Evolutionary conservation across 2,797 vertebrate genomes (phyloP), one percentile per base, ranked within the genome.

Genomic region (Pseudocheirus occidentalis): DNA sequence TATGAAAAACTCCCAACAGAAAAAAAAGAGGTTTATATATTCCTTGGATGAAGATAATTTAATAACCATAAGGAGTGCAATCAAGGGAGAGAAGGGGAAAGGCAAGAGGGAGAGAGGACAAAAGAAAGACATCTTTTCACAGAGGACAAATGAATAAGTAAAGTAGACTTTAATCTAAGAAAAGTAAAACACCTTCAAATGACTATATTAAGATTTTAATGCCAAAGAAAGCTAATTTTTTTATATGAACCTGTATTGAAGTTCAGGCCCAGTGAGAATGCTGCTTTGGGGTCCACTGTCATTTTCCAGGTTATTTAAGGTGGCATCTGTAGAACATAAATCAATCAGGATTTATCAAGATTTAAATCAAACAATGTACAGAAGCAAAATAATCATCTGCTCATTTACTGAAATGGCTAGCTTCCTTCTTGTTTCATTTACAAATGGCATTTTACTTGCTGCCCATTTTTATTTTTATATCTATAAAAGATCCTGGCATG

Each of bases 161-260:
- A 52, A 52, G 3, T 50, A n/a, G 52, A 40, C 55, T 73, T 40
- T 59, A 46, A 52, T 12, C 40, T 73, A 21, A 50, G 55, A 46
- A 50, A 87, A 87, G 24, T 50, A 87, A 50, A 50, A 27, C 7
- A 81, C n/a, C 40, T 27, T 87, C 24, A 27, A 50, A 24, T 56
- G 24, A 96, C 12, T 0, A 90, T 31, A 87, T 50, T 27, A 52
- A 90, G 11, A 27, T 59, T 18, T 62, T 21, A 5, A 53, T 34
- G 10, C 58, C 89, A 50, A 56, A 87, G 62, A 55, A 55, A 46
- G 14, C 53, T 0, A 14, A 34, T 7, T 9, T 7, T 9, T 89
- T 92, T 46, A 56, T 21, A 94, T 14, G 0, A 98, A 99, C 99
- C 98, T 99, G 98, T 99, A 99, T 24, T 98, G 98, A 16, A 99